phyloP scores from a whole-genome alignment of 2,797 vertebrate genomes.

The Anomalospiza imberbis region DNA sequence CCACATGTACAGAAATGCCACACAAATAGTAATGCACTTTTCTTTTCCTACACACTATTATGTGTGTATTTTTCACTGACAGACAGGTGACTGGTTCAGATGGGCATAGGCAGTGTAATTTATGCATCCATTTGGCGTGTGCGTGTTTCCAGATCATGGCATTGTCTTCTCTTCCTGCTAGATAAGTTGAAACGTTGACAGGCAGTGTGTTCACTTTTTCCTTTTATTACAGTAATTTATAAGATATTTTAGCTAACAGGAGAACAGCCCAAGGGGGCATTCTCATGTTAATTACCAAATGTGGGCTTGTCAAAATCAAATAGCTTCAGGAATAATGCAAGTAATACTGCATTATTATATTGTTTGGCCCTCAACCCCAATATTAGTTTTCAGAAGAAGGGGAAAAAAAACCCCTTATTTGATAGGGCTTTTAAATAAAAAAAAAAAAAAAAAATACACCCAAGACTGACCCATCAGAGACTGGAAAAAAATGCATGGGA shows the following conservation, averaged over 20 bases:
- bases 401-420: not conserved
- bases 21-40: not conserved
- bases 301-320: conserved; percentile 83
- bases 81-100: conserved; percentile 35
- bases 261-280: conserved; percentile 79
- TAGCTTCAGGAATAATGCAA: conserved; percentile 79
- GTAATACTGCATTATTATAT: conserved; percentile 73
- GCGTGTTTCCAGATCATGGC: conserved; percentile 68
- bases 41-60: not conserved
- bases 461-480: conserved; percentile 47
- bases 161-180: conserved; percentile 72
- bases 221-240: conserved; percentile 83
- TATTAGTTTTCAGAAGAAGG: conserved; percentile 63
- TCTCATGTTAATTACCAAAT: conserved; percentile 83
- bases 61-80: not conserved
- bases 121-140: conserved; percentile 65
- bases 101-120: conserved; percentile 52
- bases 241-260: conserved; percentile 83
- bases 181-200: conserved; percentile 80
- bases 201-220: conserved; percentile 76
- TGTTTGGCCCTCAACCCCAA: conserved; percentile 79
- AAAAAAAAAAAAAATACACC: not conserved
- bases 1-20: not conserved
- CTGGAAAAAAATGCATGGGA: conserved; percentile 8
- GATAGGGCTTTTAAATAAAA: conserved; percentile 63